Percentiles rank a stretch among this genome's conserved stretches.
Evolutionary conservation across 2,888 invertebrate genomes (phyloP).

Genomic region (Leptopilina drosophilae): DNA sequence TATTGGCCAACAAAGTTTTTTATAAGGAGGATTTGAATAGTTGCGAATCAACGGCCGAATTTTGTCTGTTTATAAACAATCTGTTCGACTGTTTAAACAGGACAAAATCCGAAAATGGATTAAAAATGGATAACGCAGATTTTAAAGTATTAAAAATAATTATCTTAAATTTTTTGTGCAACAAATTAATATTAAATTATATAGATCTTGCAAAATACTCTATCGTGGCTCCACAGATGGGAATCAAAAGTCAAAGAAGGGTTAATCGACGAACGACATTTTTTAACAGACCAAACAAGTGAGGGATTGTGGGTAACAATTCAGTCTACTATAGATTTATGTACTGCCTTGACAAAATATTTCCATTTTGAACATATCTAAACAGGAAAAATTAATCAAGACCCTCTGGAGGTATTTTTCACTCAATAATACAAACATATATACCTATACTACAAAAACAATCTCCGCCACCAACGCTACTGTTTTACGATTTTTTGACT

Average conservation of each 20-base stretch:
- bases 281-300: neutral
- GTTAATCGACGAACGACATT: neutral
- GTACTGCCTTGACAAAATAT: neutral
- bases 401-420: neutral
- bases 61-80: too few species aligned
- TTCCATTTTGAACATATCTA: neutral
- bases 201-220: too few species aligned
- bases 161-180: too few species aligned
- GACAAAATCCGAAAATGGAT: neutral
- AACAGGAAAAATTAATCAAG: neutral
- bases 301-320: neutral
- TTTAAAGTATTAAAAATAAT: neutral
- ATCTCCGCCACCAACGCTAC: too few species aligned
- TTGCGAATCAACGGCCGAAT: too few species aligned
- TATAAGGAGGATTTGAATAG: too few species aligned
- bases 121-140: slow-evolving; percentile 2
- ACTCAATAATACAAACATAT: too few species aligned
- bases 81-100: neutral
- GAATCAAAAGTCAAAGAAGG: neutral
- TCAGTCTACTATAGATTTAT: neutral
- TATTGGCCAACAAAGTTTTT: neutral
- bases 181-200: too few species aligned
- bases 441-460: too few species aligned
- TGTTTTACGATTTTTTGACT: too few species aligned
- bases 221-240: neutral